A percentile compares a stretch with the other conserved stretches of the same genome.
These are phyloP conservation scores for Lepus oiostolus DNA, from an alignment of 2,797 vertebrate species.

Conservation along the genomic window DNA sequence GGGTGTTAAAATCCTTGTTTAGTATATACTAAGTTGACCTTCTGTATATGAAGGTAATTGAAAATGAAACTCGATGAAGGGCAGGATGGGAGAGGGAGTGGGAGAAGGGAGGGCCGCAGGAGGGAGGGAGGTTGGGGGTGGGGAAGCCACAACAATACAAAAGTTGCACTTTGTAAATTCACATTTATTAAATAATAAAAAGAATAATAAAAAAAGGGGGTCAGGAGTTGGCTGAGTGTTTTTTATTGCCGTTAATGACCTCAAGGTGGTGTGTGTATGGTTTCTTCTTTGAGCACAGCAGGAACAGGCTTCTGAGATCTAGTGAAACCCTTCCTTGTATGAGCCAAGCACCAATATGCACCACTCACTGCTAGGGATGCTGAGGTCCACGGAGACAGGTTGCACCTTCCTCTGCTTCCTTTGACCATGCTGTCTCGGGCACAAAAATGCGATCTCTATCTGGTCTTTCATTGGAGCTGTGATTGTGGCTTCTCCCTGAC, in stretches of 20 bases:
- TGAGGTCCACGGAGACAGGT: background rate
- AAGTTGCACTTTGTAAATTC: too few relatives aligned
- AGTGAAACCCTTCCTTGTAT: background rate
- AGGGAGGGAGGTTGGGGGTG: too few relatives aligned
- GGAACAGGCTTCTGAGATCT: background rate
- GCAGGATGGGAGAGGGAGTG: too few relatives aligned
- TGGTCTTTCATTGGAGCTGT: background rate
- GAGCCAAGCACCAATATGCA: background rate
- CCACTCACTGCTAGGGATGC: background rate
- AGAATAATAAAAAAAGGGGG: background rate
- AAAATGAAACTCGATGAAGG: too few relatives aligned
- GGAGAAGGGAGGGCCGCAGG: too few relatives aligned
- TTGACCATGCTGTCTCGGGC: background rate
- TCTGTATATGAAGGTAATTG: too few relatives aligned
- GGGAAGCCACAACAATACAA: too few relatives aligned
- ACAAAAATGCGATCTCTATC: background rate
- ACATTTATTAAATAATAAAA: too few relatives aligned
- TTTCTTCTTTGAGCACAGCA: slow-evolving; percentile 5
- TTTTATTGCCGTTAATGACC: background rate
- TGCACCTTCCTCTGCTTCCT: background rate
- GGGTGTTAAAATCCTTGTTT: too few relatives aligned
- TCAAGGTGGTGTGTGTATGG: background rate
- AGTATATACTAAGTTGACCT: too few relatives aligned
- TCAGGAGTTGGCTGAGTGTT: background rate
- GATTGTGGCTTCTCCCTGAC: background rate